Evolutionary conservation across 2,888 invertebrate species (phyloP).

Genomic region (Lepetodrilus schrolli): DNA sequence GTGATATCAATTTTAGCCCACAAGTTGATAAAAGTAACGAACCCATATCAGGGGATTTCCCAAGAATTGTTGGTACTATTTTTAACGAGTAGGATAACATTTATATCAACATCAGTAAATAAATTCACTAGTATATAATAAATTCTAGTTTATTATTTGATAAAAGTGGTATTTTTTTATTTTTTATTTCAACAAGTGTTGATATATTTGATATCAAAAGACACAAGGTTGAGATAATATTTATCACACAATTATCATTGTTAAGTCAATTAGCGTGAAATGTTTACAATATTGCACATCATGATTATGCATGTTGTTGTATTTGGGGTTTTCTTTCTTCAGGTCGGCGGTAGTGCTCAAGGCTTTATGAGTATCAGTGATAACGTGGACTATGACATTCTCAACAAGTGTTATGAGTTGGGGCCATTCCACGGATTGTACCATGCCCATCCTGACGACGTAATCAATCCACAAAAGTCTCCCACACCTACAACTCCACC

Average conservation of each 20-base stretch:
- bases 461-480: conserved; percentile 47
- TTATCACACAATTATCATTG: neutral
- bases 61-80: no score
- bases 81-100: no score
- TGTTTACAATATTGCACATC: neutral
- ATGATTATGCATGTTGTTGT: no score
- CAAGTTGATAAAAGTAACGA: no score
- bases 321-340: conserved; percentile 30
- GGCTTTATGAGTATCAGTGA: conserved; percentile 75
- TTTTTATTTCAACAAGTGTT: neutral
- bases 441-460: conserved; percentile 69
- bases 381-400: conserved; percentile 71
- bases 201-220: no score
- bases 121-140: no score
- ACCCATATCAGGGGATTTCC: no score
- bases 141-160: no score
- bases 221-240: neutral
- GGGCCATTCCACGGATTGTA: conserved; percentile 73
- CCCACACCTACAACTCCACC: conserved; percentile 38
- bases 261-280: neutral
- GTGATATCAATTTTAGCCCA: no score
- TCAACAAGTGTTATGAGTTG: conserved; percentile 75
- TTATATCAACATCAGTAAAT: no score
- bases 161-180: neutral
- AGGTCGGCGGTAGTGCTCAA: conserved; percentile 74